phyloP scores from a whole-genome alignment of 2,797 vertebrate species.

The Centropyge bicolor region DNA sequence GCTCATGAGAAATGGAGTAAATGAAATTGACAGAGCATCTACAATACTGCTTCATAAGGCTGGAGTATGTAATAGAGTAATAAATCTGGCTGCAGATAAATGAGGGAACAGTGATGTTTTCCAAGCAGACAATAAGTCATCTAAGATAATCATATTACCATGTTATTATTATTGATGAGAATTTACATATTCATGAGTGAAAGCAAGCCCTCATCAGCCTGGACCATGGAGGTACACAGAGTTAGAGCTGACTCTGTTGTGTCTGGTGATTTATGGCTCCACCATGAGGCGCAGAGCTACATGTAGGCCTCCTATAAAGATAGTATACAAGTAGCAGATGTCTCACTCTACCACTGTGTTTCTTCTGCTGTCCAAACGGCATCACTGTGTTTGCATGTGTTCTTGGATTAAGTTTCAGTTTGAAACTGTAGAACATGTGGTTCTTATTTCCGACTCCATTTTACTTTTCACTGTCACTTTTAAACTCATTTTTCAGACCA shows the following conservation, averaged over 20 bases:
- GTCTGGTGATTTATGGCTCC: constrained; percentile 65
- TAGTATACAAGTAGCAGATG: not conserved
- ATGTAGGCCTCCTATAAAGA: constrained; percentile 24
- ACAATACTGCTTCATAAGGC: not conserved
- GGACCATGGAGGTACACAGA: not conserved
- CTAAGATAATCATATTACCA: too few species aligned
- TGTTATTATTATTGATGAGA: not conserved
- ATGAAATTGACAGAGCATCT: not conserved
- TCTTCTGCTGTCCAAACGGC: not conserved
- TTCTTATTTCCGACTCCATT: not conserved
- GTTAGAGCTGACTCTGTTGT: not conserved
- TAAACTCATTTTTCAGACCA: too few species aligned
- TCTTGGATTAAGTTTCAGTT: not conserved
- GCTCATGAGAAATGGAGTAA: too few species aligned
- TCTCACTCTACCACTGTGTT: constrained; percentile 38
- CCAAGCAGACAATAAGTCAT: not conserved
- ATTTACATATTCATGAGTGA: not conserved
- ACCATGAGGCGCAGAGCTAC: constrained; percentile 60
- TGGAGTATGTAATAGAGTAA: not conserved
- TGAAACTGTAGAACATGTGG: not conserved
- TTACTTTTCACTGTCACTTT: not conserved
- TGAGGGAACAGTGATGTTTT: not conserved
- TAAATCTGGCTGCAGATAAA: not conserved
- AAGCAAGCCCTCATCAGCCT: not conserved
- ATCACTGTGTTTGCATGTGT: not conserved